phyloP scores from a whole-genome alignment of 2,113 vertebrate genomes.

The Pituophis catenifer region DNA sequence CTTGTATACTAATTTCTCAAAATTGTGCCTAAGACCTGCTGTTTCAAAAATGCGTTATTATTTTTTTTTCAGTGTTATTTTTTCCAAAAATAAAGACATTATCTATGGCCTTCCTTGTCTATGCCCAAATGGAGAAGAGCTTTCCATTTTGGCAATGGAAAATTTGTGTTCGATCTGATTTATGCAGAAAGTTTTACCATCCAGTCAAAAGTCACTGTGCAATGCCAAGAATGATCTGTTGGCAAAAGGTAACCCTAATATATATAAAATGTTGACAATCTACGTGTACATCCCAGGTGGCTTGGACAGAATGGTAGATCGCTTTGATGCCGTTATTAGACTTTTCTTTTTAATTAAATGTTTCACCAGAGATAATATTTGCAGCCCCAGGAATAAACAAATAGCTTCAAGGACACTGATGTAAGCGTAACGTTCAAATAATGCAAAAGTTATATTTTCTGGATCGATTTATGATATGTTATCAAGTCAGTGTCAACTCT shows the following conservation, averaged over 20 bases:
- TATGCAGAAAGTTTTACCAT: neutral
- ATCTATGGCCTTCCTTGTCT: neutral
- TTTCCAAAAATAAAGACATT: neutral
- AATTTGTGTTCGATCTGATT: neutral
- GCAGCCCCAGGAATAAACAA: neutral
- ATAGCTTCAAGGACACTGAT: neutral
- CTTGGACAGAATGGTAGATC: neutral
- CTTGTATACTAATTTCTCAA: neutral
- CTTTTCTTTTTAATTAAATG: neutral
- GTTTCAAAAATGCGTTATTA: neutral
- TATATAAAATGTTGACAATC: neutral
- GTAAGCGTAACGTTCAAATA: neutral
- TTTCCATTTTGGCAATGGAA: neutral
- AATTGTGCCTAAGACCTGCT: neutral
- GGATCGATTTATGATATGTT: neutral
- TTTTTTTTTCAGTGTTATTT: neutral
- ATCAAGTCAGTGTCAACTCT: neutral
- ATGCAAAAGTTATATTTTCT: neutral
- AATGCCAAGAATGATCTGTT: neutral
- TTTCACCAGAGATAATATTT: neutral
- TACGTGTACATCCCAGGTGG: too few relatives aligned
- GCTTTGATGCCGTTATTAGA: neutral
- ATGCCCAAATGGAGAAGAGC: neutral
- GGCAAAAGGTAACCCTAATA: neutral
- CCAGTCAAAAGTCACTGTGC: neutral